Evolutionary conservation across 2,113 vertebrate species (phyloP), one percentile per base, ranked within the genome.

Genomic region (Balaeniceps rex): DNA sequence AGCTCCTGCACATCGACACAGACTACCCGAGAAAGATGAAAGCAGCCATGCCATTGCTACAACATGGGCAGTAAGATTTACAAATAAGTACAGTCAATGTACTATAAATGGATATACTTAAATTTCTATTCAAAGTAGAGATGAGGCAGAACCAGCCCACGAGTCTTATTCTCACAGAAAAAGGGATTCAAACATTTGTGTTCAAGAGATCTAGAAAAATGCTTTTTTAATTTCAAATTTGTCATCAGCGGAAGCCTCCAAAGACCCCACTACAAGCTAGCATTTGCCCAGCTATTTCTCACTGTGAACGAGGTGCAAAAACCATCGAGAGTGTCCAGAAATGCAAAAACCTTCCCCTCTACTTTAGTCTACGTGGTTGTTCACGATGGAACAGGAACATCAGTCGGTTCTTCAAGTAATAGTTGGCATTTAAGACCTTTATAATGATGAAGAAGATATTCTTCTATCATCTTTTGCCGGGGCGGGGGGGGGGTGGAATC

Each of bases 291-390:
- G 26, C 40, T 64, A 24, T 11, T 22, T 21, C 60, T 65, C 46
- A 9, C 52, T 44, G 22, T 7, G 17, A 57, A 34, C 1, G 1
- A 79, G 47, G 24, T 7, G 18, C 22, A 55, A 47, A 84, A 85
- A n/a, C 3, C 55, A 10, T 6, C 4, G 38, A 61, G 22, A 46
- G 15, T 0, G 33, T 24, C 40, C 77, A 86, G 36, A 51, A 86
- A 51, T 2, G 17, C 33, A 55, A 38, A 29, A 14, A 1, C 52
- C 33, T 51, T 36, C 12, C 26, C 19, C 14, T 49, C 31, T 6
- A 3, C 61, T 61, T 34, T 8, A 66, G 49, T 6, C 71, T 71
- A 14, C 0, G 2, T 1, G 33, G 22, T 2, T 49, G 54, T 0
- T 55, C 33, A 21, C 13, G 66, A n/a, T 10, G 40, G 46, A 82